Evolutionary conservation across 2,888 invertebrate genomes (phyloP), one percentile per base, ranked within the genome.

Genomic region (Drosophila austrosaltans): DNA sequence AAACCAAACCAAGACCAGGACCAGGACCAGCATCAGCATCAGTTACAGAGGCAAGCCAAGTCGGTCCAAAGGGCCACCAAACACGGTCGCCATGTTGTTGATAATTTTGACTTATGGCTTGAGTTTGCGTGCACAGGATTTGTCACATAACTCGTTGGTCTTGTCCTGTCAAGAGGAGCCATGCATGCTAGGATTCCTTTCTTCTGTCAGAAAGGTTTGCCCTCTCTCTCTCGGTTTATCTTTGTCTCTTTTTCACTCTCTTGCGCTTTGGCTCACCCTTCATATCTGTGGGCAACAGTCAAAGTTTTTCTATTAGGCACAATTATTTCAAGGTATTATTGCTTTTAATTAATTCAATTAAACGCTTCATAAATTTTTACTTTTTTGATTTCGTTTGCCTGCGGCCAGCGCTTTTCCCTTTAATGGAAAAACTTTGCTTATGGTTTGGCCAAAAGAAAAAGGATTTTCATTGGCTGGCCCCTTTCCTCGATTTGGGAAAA

Each of bases 331-430:
- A 85, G 80, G 79, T 87, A 87, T 87, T 89, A 89, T 90, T 91
- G 89, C 87, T 90, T 84, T 91, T 90, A 90, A 90, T 91, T 90
- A 90, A 90, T 90, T 90, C 90, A 90, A 90, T 90, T 91, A 90
- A 91, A 90, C 91, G 90, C 90, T 90, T 90, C 90, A 90, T 90
- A 90, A 90, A 90, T 91, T 90, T 91, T 90, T 89, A 86, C 87
- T 89, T 87, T 87, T 90, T 82, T 87, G 82, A 81, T 89, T 82
- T 85, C 81, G 87, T 77, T 89, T 81, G 79, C 81, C 78, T 77
- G 79, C 76, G 90, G 88, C 81, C 67, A 68, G 22, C 25, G 48
- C 61, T 61, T 73, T 77, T 56, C 74, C 69, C 76, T 71, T 87
- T 90, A 89, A 87, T 90, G 89, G 88, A 86, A 83, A 90, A 90